Base-by-base conservation (phyloP, 2,797 vertebrate species). In the Lepidocolaptes lacrymiger region DNA sequence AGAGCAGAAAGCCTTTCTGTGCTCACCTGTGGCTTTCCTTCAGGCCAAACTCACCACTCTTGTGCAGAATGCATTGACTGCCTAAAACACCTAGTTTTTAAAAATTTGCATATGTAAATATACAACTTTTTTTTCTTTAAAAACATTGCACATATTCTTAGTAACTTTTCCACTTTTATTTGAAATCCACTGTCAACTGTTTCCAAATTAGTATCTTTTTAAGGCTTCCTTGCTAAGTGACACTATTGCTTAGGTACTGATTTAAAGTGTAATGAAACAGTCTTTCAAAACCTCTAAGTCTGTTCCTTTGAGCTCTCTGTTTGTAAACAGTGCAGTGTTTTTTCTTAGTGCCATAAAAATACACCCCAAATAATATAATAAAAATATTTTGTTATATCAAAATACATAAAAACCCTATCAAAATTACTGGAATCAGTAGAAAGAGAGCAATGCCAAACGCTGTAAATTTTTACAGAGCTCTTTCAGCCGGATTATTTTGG, bases 21-120 rank as follows among this genome's bases (percentile, higher is more conserved):
- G 67, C 84, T 97, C 85, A 93, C 95, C 89, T 96, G 97, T 93
- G 96, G 97, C 97, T 98, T 98, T 98, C 97, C 98, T 98, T 98
- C 96, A 85, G 82, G 91, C 71, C 90, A n/a, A 96, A 88, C 94
- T 98, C 97, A 98, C 97, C 97, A 97, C 67, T 98, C 97, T 93
- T 73, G 2, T 89, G 88, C 63, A 63, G 46, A 92, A 78, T 89
- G 90, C 92, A 74, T 78, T 73, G 36, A 63, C n/a, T 77, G 51
- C 61, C 62, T 71, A 52, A 68, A 78, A 49, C 27, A 8, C 12
- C 27, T 24, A 13, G 3, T 30, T 44, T 58, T 36, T 5, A 0
- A 2, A 59, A 49, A 58, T 55, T 48, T 85, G n/a, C 69, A 17
- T 77, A 59, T 79, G 62, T 94, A 93, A 74, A 26, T 27, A 24